phyloP scores from a whole-genome alignment of 2,888 invertebrate genomes.

The Coenonympha arcania region DNA sequence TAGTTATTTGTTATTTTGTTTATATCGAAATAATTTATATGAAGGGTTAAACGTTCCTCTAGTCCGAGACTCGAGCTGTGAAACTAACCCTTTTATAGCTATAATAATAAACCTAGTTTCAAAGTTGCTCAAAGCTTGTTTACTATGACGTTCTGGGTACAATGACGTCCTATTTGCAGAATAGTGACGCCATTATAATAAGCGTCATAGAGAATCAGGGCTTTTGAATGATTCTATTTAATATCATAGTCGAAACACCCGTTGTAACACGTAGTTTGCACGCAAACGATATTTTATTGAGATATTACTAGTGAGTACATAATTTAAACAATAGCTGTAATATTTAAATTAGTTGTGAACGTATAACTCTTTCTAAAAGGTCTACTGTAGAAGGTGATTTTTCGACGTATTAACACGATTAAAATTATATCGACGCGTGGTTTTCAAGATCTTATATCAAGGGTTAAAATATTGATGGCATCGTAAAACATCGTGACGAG shows the following conservation, averaged over 20 bases:
- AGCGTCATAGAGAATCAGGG: neutral
- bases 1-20: neutral
- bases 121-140: neutral
- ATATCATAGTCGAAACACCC: neutral
- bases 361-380: slow-evolving; percentile 9
- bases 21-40: slow-evolving; percentile 3
- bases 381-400: neutral
- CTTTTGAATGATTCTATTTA: neutral
- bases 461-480: too few species aligned
- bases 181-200: too few species aligned
- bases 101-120: too few species aligned
- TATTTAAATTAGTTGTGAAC: slow-evolving; percentile 5
- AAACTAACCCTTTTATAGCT: slow-evolving; percentile 11
- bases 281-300: slow-evolving; percentile 35
- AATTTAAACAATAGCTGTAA: slow-evolving; percentile 1
- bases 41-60: slow-evolving; percentile 15
- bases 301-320: slow-evolving; percentile 61
- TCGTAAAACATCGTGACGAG: too few species aligned
- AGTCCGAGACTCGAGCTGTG: slow-evolving; percentile 18
- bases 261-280: slow-evolving; percentile 12
- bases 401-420: too few species aligned
- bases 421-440: too few species aligned
- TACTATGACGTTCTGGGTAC: too few species aligned
- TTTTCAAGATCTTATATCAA: too few species aligned
- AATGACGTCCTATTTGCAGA: too few species aligned